phyloP scores from a whole-genome alignment of 2,888 invertebrate genomes.

The Hyppa rectilinea region DNA sequence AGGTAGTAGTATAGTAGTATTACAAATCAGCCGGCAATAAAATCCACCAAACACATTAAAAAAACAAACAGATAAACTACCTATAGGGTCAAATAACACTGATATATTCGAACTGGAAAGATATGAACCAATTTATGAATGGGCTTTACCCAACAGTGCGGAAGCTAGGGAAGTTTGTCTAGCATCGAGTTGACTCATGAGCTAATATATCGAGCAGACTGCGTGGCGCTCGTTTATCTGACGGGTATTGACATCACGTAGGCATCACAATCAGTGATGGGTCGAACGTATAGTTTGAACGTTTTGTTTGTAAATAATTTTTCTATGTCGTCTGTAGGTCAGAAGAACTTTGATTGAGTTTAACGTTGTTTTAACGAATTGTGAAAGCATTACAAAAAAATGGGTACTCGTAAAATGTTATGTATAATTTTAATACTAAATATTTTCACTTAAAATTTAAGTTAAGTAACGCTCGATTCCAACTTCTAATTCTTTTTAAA shows the following conservation, averaged over 20 bases:
- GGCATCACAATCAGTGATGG: neutral
- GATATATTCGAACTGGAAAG: neutral
- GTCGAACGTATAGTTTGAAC: neutral
- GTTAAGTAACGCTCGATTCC: too few species aligned
- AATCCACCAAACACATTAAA: neutral
- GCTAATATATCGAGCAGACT: slow-evolving; percentile 35
- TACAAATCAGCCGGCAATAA: neutral
- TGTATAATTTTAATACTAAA: too few species aligned
- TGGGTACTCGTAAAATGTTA: neutral
- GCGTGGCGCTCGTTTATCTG: slow-evolving; percentile 37
- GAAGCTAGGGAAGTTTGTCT: neutral
- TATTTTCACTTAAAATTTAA: too few species aligned
- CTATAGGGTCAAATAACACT: neutral
- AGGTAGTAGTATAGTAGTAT: neutral
- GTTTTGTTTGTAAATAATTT: neutral
- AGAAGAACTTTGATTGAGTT: neutral
- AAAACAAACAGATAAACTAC: neutral
- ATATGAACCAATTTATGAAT: neutral
- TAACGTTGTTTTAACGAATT: neutral
- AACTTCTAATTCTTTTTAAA: too few species aligned
- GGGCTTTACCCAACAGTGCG: slow-evolving; percentile 9
- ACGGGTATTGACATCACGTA: neutral
- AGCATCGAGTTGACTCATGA: slow-evolving; percentile 39
- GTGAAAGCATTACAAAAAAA: neutral
- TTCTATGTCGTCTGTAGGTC: neutral